A percentile compares a stretch with the other conserved stretches of the same genome.
Conservation (phyloP, 35 echinoderm and acorn worm genomes). For the Apostichopus japonicus region DNA sequence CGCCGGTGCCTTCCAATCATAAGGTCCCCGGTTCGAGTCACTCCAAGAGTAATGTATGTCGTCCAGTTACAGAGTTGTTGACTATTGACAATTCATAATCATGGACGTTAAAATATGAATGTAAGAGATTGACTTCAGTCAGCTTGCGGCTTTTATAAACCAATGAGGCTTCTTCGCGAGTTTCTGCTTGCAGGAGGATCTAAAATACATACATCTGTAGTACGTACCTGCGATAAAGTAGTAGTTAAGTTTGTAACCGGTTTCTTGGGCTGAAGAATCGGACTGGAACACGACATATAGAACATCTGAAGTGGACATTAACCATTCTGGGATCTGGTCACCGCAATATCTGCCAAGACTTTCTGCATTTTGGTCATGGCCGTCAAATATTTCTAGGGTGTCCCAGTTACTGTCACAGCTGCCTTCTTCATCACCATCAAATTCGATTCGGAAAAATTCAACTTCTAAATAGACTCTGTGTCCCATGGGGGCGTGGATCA, state of each 20-base stretch:
- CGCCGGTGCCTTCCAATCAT: no score
- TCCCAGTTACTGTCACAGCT: constrained; percentile 48
- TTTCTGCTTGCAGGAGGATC: no score
- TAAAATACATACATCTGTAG: no score
- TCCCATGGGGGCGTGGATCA: constrained; percentile 44
- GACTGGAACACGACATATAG: constrained; percentile 59
- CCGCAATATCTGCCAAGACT: constrained; percentile 42
- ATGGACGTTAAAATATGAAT: no score
- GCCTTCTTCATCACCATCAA: constrained; percentile 32
- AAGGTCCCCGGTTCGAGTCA: no score
- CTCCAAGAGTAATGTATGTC: no score
- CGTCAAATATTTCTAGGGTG: constrained; percentile 56
- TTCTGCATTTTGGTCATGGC: not conserved
- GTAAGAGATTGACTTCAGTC: no score
- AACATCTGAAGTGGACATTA: constrained; percentile 5
- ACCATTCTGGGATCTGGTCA: constrained; percentile 9
- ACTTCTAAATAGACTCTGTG: constrained; percentile 35
- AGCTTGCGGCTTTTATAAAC: no score
- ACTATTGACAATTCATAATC: no score
- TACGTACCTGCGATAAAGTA: constrained; percentile 4
- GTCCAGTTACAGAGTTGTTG: no score
- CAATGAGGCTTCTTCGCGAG: no score
- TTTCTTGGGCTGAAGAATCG: constrained; percentile 34
- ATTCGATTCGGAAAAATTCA: constrained; percentile 49
- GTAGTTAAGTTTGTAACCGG: constrained; percentile 53